Conservation (phyloP, 2,888 invertebrate species). For the Pollenia labialis region DNA sequence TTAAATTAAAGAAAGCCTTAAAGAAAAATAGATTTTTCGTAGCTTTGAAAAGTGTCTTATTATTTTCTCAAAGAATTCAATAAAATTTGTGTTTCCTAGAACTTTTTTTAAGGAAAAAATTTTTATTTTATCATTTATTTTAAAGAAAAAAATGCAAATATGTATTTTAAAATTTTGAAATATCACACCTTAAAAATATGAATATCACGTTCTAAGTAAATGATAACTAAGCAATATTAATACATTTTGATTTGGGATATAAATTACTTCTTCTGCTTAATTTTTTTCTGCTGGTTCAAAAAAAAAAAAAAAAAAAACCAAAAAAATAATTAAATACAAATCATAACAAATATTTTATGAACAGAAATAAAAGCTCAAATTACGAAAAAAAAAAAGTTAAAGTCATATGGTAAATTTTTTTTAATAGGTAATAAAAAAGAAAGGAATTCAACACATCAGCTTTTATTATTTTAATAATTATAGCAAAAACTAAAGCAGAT, state of each 20-base stretch:
- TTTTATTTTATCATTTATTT: background rate
- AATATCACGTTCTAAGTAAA: conserved; percentile 29
- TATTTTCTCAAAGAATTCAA: no score
- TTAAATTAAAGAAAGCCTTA: no score
- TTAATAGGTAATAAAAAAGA: no score
- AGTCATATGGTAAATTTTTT: conserved; percentile 7
- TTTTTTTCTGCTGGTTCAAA: background rate
- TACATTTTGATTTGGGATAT: conserved; percentile 14
- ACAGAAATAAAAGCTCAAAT: conserved; percentile 14
- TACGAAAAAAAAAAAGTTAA: conserved; percentile 1
- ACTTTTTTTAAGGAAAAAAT: no score
- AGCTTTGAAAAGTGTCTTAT: no score
- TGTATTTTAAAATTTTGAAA: background rate
- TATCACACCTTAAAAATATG: conserved; percentile 16
- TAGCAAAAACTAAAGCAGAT: no score
- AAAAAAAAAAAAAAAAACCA: conserved; percentile 1
- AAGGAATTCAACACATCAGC: no score
- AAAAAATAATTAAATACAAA: background rate
- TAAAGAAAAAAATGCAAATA: background rate
- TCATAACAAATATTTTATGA: no score
- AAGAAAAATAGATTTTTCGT: no score
- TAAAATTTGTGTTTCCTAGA: no score
- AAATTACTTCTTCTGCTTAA: background rate
- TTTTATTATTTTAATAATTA: no score
- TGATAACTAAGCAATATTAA: conserved; percentile 36